A percentile compares a stretch with the other conserved stretches of the same genome.
Evolutionary conservation across 1,140 invertebrate species (phyloP).

Genomic region (Bemisia tabaci): DNA sequence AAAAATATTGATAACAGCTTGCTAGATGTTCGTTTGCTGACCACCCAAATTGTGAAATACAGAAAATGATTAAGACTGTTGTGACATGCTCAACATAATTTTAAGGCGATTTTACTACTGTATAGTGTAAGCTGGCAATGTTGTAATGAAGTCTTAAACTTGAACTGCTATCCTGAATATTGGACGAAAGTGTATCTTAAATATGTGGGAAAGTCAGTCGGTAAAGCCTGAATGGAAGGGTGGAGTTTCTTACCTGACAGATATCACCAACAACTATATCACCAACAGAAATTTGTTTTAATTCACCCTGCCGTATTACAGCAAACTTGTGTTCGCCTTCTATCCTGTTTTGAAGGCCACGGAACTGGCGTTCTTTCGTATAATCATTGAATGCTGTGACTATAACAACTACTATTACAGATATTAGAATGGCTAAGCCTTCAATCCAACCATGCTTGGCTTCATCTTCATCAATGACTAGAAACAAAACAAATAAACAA

Average conservation of each 20-base stretch:
- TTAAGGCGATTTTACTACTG: no score
- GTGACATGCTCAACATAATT: no score
- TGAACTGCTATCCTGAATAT: no score
- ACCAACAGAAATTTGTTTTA: conserved; percentile 86
- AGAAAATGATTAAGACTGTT: no score
- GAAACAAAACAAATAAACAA: conserved; percentile 28
- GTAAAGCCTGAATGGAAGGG: no score
- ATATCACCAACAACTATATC: conserved; percentile 98
- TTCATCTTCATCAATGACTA: conserved; percentile 61
- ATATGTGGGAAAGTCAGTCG: no score
- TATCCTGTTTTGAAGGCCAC: conserved; percentile 90
- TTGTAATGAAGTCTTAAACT: no score
- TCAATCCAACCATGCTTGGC: conserved; percentile 94
- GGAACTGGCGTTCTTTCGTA: conserved; percentile 96
- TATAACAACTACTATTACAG: conserved; percentile 81
- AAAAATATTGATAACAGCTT: no score
- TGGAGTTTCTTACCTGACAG: conserved; percentile 49
- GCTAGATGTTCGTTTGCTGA: no score
- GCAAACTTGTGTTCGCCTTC: conserved; percentile 98
- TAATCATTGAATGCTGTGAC: conserved; percentile 99
- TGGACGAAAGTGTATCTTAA: no score
- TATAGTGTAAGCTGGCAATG: no score
- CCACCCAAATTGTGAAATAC: no score
- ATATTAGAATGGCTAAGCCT: conserved; percentile 92
- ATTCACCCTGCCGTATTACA: conserved; percentile 81